These are phyloP conservation scores for Myotis vivesi DNA, from an alignment of 2,797 vertebrate genomes.

Conservation along the genomic window DNA sequence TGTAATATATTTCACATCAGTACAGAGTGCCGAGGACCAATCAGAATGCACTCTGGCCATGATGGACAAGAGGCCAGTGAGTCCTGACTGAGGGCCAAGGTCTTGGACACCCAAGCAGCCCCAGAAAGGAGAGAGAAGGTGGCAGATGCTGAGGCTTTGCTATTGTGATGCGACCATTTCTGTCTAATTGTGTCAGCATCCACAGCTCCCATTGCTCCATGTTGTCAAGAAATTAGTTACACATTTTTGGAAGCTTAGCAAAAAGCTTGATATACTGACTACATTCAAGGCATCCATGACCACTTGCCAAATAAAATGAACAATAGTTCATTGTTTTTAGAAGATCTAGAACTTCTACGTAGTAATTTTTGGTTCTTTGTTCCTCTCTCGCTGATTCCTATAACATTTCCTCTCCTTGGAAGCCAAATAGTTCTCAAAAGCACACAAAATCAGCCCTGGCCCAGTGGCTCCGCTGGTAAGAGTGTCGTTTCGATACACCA, in stretches of 20 bases:
- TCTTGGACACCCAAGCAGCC: not conserved
- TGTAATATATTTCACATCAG: not conserved
- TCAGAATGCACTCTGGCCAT: not conserved
- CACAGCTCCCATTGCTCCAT: not conserved
- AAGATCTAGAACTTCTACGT: not conserved
- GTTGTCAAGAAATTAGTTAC: not conserved
- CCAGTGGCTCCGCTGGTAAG: no score
- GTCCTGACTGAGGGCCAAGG: not conserved
- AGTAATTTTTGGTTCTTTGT: not conserved
- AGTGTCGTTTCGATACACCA: no score
- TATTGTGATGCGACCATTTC: not conserved
- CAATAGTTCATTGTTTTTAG: not conserved
- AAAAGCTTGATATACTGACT: not conserved
- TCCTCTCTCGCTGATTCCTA: not conserved
- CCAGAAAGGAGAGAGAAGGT: not conserved
- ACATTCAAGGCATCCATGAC: not conserved
- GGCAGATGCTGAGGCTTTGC: not conserved
- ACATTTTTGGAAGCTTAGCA: not conserved
- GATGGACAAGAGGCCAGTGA: not conserved
- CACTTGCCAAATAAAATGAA: not conserved
- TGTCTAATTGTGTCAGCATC: not conserved
- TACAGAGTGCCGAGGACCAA: not conserved
- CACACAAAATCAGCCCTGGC: not conserved
- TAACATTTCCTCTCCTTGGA: not conserved
- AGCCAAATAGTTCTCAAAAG: not conserved